These are phyloP conservation scores for Phalloptychus januarius DNA, from an alignment of 2,797 vertebrate genomes.

Conservation along the genomic window DNA sequence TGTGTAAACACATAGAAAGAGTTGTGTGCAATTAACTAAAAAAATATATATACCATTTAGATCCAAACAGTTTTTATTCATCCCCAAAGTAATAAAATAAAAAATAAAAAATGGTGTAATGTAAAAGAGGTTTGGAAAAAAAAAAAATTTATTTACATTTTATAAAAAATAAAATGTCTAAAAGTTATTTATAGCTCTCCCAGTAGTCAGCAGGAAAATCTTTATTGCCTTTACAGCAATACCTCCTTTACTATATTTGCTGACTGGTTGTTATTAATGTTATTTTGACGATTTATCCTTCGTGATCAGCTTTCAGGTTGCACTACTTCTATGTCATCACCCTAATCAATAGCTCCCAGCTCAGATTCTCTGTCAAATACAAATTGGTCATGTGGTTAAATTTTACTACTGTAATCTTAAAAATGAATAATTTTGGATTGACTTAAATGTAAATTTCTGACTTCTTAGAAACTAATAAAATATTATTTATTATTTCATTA, in stretches of 20 bases:
- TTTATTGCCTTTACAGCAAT: background rate
- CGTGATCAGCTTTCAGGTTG: background rate
- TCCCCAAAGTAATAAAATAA: too few species aligned
- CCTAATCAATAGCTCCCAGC: background rate
- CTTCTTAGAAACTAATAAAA: background rate
- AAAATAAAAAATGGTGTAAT: too few species aligned
- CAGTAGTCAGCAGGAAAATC: background rate
- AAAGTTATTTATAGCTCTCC: background rate
- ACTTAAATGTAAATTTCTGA: background rate
- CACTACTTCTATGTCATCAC: background rate
- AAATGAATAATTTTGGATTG: background rate
- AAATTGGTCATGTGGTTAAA: background rate
- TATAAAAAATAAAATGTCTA: background rate
- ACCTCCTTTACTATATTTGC: background rate
- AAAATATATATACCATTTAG: background rate
- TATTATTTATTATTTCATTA: too few species aligned
- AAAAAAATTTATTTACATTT: background rate
- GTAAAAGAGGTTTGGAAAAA: too few species aligned
- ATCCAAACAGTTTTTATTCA: too few species aligned
- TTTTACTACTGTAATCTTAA: background rate
- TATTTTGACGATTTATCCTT: background rate
- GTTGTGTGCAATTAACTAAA: background rate
- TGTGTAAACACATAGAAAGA: background rate
- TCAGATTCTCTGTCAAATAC: background rate
- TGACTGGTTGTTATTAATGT: background rate